A percentile compares a stretch with the other conserved stretches of the same genome.
phyloP scores from a whole-genome alignment of 1,140 invertebrate genomes.

The Saccostrea cuccullata region DNA sequence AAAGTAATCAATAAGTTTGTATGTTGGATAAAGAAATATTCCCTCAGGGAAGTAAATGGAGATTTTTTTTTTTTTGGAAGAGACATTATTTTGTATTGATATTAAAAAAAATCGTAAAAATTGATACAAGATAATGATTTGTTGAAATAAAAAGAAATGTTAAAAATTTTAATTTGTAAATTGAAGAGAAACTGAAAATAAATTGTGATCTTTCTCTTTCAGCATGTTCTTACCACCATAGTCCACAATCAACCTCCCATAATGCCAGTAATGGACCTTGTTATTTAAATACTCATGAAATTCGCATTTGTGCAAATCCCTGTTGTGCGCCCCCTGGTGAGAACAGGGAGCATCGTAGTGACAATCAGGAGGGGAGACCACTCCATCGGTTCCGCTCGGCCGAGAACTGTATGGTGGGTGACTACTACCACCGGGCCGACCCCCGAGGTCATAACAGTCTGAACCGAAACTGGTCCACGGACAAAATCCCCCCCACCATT shows the following conservation, averaged over 20 bases:
- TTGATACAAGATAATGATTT: no score
- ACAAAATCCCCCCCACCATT: conserved; percentile 56
- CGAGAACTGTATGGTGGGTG: conserved; percentile 30
- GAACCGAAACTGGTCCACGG: conserved; percentile 21
- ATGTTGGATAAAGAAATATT: no score
- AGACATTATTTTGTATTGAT: background rate
- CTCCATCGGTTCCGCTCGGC: conserved; percentile 9
- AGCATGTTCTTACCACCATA: conserved; percentile 54
- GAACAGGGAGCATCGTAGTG: conserved; percentile 22
- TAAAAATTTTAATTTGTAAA: no score
- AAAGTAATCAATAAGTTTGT: no score
- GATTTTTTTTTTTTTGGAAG: background rate
- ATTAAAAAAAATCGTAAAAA: no score
- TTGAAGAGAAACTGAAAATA: background rate
- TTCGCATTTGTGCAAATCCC: conserved; percentile 38
- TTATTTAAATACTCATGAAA: conserved; percentile 34
- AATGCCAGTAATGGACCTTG: conserved; percentile 16
- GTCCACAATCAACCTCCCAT: conserved; percentile 47
- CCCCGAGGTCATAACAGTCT: conserved; percentile 30
- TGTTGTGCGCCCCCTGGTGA: conserved; percentile 8
- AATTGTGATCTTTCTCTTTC: conserved; percentile 31
- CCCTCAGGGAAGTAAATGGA: background rate
- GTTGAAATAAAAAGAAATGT: no score
- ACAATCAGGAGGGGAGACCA: conserved; percentile 30
- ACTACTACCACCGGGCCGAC: conserved; percentile 9